A percentile compares a stretch with the other conserved stretches of the same genome.
phyloP scores from a whole-genome alignment of 2,797 vertebrate species.

The Cirrhinus mrigala region DNA sequence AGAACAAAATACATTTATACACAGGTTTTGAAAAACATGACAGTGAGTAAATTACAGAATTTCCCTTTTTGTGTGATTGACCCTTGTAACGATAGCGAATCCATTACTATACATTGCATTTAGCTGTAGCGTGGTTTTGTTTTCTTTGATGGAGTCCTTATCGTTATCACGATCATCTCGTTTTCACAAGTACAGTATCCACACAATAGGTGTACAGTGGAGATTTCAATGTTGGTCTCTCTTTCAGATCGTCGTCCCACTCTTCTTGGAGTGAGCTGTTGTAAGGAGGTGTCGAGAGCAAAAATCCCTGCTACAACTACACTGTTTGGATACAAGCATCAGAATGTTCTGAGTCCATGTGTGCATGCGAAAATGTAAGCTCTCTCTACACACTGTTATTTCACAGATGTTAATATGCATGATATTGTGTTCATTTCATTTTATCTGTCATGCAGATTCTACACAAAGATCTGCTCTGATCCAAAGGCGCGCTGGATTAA shows the following conservation, averaged over 20 bases:
- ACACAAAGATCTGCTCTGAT: constrained; percentile 56
- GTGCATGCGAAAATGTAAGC: constrained; percentile 68
- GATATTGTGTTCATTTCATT: neutral
- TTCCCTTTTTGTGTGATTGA: neutral
- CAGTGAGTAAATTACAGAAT: neutral
- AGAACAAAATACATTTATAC: neutral
- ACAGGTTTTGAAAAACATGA: neutral
- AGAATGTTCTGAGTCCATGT: constrained; percentile 32
- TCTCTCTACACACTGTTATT: neutral
- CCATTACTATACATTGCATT: neutral
- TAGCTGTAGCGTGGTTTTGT: neutral
- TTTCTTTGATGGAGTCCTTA: neutral
- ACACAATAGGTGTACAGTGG: neutral
- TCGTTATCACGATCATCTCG: neutral
- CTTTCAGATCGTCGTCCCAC: constrained; percentile 50
- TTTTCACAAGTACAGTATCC: constrained; percentile 10
- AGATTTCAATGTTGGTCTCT: neutral
- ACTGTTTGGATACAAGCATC: constrained; percentile 17
- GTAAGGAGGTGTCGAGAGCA: fast-evolving
- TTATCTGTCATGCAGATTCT: constrained; percentile 42
- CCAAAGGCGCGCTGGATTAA: constrained; percentile 58
- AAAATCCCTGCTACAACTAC: neutral
- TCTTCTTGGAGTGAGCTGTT: constrained; percentile 55
- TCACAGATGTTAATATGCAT: neutral
- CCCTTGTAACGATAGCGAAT: neutral